Base-by-base conservation (phyloP, 2,888 invertebrate species). In the Sphecodes monilicornis region DNA sequence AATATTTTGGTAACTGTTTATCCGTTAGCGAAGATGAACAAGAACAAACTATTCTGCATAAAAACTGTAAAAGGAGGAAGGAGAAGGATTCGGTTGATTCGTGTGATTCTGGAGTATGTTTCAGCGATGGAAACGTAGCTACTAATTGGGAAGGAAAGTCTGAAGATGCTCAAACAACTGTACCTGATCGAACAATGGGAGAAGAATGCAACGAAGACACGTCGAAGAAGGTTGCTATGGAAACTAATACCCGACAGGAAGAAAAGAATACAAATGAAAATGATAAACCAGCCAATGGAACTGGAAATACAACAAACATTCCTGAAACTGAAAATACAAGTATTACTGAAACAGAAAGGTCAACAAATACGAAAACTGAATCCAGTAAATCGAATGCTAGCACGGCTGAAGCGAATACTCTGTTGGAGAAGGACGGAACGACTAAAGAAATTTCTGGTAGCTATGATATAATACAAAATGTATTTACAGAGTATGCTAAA, bases 1-100 rank as follows among this genome's bases (percentile, higher is more conserved):
- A 4, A 6, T 66, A 29, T 26, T 87, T 85, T 36, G 87, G 79
- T 0, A 50, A 80, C 10, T 64, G 32, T 54, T 3, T n/a, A 4
- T 76, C 68, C 13, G 0, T 76, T 5, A 87, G 88, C 26, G 88
- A 88, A 54, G 85, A 85, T 46, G 88, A 88, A 22, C 77, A 88
- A 29, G 84, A 87, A 54, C 26, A 70, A 43, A n/a, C 36, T 54
- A 54, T 85, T 3, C 43, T 83, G 26, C n/a, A 60, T 32, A 69
- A 36, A 11, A 50, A 13, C 6, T 77, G 57, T 26, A 32, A 77
- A 74, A 80, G 29, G n/a, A 78, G 68, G 36, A 77, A 69, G 3
- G 72, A 83, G n/a, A 78, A 78, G 3, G 32, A 79, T 57, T 86
- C 79, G 13, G 36, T 79, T 4, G 69, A 86, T 36, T 82, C 80